These are phyloP conservation scores for Crotalus tigris DNA, from an alignment of 2,113 vertebrate species.

Conservation along the genomic window DNA sequence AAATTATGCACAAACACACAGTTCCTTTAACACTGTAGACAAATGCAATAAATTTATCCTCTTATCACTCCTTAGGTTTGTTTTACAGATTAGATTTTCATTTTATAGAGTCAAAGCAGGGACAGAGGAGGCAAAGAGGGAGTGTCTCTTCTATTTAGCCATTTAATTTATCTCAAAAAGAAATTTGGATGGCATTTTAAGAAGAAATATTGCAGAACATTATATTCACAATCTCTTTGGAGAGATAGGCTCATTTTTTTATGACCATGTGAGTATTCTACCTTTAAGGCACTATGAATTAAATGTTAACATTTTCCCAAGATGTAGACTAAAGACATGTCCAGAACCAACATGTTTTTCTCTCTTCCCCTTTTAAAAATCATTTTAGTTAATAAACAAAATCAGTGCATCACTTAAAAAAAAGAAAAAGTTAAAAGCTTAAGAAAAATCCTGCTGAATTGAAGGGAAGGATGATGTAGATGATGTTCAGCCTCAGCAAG, in stretches of 20 bases:
- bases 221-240: slow-evolving; percentile 11
- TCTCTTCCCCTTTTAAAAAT: not conserved
- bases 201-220: slow-evolving; percentile 17
- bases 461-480: not conserved
- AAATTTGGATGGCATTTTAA: slow-evolving; percentile 15
- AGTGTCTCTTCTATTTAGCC: slow-evolving; percentile 20
- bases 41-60: slow-evolving; percentile 38
- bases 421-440: not conserved
- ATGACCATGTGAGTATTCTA: not conserved
- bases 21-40: slow-evolving; percentile 33
- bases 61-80: slow-evolving; percentile 18
- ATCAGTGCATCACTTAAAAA: not conserved
- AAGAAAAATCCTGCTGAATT: not conserved
- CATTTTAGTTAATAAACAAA: not conserved
- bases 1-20: slow-evolving; percentile 61
- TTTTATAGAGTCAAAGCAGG: not conserved
- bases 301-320: not conserved
- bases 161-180: slow-evolving; percentile 27
- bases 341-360: not conserved
- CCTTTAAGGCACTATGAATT: not conserved
- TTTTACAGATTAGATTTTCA: slow-evolving; percentile 2
- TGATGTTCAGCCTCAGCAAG: not conserved
- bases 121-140: not conserved
- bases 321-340: not conserved
- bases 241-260: not conserved